Conservation (phyloP, 2,797 vertebrate genomes). For the Microhierax caerulescens region DNA sequence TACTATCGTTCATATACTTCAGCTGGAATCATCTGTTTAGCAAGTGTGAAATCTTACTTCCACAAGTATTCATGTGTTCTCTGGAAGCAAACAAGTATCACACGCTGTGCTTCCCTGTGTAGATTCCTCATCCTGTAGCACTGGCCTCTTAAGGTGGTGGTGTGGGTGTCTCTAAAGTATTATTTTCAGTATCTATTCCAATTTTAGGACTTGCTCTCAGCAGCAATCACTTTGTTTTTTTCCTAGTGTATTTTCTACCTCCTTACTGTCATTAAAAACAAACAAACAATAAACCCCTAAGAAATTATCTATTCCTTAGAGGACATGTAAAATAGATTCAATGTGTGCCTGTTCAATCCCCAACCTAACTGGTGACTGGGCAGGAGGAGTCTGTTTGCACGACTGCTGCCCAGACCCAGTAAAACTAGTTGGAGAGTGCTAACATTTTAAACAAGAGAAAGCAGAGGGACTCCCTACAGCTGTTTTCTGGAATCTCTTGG, state of each 20-base stretch:
- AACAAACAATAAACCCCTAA: background rate
- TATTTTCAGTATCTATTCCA: conserved; percentile 61
- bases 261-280: background rate
- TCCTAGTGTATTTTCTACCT: background rate
- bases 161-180: conserved; percentile 57
- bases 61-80: conserved; percentile 74
- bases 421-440: background rate
- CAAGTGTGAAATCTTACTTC: conserved; percentile 54
- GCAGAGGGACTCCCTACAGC: background rate
- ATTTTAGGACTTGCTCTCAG: background rate
- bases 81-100: background rate
- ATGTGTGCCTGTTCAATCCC: background rate
- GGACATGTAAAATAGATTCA: background rate
- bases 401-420: background rate
- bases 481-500: background rate
- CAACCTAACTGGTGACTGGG: background rate
- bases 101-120: background rate
- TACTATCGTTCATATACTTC: background rate
- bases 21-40: background rate
- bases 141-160: conserved; percentile 65
- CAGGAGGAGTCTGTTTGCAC: background rate
- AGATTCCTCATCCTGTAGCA: conserved; percentile 78
- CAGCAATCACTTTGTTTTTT: background rate
- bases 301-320: background rate
- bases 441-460: background rate